Evolutionary conservation across 2,888 invertebrate genomes (phyloP), one percentile per base, ranked within the genome.

Genomic region (Coenonympha glycerion): DNA sequence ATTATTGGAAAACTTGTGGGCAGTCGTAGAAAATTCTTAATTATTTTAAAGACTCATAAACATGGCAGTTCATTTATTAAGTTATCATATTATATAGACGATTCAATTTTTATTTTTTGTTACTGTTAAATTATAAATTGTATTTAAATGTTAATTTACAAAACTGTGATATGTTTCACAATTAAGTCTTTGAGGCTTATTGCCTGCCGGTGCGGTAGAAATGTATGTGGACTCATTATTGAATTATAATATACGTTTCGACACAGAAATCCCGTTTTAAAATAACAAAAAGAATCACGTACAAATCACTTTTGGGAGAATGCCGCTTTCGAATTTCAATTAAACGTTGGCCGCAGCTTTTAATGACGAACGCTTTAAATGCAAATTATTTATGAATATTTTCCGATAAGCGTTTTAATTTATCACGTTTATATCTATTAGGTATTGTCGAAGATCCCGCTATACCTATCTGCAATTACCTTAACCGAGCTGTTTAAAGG

Each of bases 281-380:
- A 47, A 44, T 33, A 33, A 42, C 41, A 26, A 42, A 48, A 52
- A 44, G 21, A 47, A 51, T 41, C 44, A 42, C 44, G 44, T 44
- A 51, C 22, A 47, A 37, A 42, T 37, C 42, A 37, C 47, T 52
- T 41, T 42, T 33, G 30, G 19, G n/a, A 33, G 18, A 30, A 47
- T 36, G 39, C 11, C 30, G 15, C 24, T 47, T 37, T 36, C 19
- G 30, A 28, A 42, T 47, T 52, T 52, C 42, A 52, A 52, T 52
- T 47, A 41, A 47, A 47, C 33, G 31, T 34, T 42, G 18, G 39
- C 51, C 47, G 41, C 51, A 28, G 41, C 31, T 16, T 52, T 37
- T 48, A 37, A 52, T 47, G 52, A 37, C 26, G 47, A n/a, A 37
- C 13, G 42, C 42, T 42, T 47, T 37, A 47, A 52, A 44, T 31